phyloP scores from a whole-genome alignment of 2,113 vertebrate species.

The Tychaedon coryphoeus region DNA sequence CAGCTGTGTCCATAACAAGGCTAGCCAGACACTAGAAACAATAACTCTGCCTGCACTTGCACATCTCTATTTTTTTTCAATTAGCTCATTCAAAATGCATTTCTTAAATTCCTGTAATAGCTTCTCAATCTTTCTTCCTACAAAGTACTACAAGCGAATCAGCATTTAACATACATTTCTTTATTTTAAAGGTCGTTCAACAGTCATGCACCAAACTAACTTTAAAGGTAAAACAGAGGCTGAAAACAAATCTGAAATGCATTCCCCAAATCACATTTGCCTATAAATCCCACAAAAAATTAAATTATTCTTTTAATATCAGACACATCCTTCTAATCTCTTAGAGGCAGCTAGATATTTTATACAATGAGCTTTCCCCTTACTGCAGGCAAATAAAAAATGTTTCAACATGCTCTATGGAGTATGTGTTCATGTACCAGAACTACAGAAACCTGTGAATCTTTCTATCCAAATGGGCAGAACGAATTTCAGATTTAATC shows the following conservation, averaged over 20 bases:
- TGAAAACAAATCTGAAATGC: not conserved
- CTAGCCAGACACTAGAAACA: not conserved
- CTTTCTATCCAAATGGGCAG: not conserved
- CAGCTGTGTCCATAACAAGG: not conserved
- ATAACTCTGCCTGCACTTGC: not conserved
- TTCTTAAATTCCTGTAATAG: not conserved
- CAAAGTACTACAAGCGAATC: not conserved
- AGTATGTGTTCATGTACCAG: not conserved
- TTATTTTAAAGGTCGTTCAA: conserved; percentile 31
- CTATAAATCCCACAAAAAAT: not conserved
- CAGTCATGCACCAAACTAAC: not conserved
- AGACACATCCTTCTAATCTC: not conserved
- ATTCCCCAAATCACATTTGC: not conserved
- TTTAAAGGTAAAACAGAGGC: not conserved
- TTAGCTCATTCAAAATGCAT: not conserved
- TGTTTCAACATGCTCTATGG: not conserved
- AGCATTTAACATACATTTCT: not conserved
- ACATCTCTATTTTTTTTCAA: not conserved
- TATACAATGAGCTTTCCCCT: not conserved
- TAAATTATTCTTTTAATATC: not conserved
- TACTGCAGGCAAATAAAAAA: not conserved
- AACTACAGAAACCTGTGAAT: not conserved
- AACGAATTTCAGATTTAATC: conserved; percentile 1
- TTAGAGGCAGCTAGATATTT: not conserved
- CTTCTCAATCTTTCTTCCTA: not conserved